Evolutionary conservation across 1,140 invertebrate species (phyloP).

Genomic region (Drosophila paulistorum): DNA sequence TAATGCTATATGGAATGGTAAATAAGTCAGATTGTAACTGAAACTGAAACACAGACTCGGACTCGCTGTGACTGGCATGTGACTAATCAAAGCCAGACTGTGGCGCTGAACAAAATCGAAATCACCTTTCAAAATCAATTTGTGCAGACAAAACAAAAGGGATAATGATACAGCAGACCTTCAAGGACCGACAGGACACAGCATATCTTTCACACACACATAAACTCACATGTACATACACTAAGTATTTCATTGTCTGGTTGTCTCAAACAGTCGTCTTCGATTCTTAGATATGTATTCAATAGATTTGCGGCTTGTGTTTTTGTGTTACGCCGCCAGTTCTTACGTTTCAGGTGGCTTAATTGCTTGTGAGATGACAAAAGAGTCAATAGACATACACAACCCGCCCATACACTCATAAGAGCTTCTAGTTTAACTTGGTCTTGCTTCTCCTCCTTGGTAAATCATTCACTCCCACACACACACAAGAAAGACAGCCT

Average conservation of each 20-base stretch:
- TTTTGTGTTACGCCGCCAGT: conserved; percentile 31
- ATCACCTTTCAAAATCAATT: conserved; percentile 61
- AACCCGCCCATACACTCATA: not conserved
- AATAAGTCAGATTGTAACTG: conserved; percentile 23
- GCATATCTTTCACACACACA: conserved; percentile 12
- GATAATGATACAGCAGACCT: conserved; percentile 55
- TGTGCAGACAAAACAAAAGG: conserved; percentile 54
- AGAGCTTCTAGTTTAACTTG: not conserved
- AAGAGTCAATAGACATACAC: conserved; percentile 24
- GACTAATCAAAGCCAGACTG: conserved; percentile 29
- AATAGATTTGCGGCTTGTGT: conserved; percentile 43
- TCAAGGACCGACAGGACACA: conserved; percentile 22
- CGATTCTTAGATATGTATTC: conserved; percentile 9
- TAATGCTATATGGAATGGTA: not conserved
- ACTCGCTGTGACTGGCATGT: conserved; percentile 23
- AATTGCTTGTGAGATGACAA: conserved; percentile 68
- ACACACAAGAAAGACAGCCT: not conserved
- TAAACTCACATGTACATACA: not conserved
- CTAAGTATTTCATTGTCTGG: conserved; percentile 13
- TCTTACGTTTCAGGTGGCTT: conserved; percentile 61
- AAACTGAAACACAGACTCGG: conserved; percentile 24
- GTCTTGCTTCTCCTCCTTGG: not conserved
- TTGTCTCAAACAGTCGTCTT: conserved; percentile 22
- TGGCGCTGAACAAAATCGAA: conserved; percentile 28
- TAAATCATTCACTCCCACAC: conserved; percentile 8